Evolutionary conservation across 2,888 invertebrate genomes (phyloP).

Genomic region (Endomychus coccineus): DNA sequence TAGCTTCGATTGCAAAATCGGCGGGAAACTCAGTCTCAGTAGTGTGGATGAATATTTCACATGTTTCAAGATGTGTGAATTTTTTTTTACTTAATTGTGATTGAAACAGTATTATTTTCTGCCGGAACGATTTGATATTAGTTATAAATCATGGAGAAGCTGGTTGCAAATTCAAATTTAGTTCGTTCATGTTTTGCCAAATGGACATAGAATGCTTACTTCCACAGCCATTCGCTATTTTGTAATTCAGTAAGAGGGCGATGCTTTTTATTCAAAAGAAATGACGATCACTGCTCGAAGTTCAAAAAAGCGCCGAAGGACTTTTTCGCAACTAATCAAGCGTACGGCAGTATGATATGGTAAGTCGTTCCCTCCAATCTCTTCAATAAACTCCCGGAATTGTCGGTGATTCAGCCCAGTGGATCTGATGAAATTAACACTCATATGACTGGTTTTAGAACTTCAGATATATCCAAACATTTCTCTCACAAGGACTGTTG

Average conservation of each 20-base stretch:
- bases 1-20: conserved; percentile 26
- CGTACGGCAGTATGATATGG: too few relatives aligned
- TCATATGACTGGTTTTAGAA: too few relatives aligned
- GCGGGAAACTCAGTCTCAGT: conserved; percentile 26
- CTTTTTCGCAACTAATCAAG: conserved; percentile 17
- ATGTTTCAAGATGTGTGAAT: conserved; percentile 26
- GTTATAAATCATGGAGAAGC: conserved; percentile 26
- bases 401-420: too few relatives aligned
- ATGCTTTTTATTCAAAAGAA: conserved; percentile 23
- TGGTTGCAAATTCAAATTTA: conserved; percentile 26
- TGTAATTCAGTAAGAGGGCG: conserved; percentile 20
- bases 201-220: conserved; percentile 26
- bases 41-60: conserved; percentile 25
- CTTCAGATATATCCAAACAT: too few relatives aligned
- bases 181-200: conserved; percentile 23
- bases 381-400: conserved; percentile 6
- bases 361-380: too few relatives aligned
- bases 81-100: conserved; percentile 20
- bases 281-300: conserved; percentile 16
- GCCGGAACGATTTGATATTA: conserved; percentile 23
- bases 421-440: too few relatives aligned
- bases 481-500: too few relatives aligned
- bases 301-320: conserved; percentile 17
- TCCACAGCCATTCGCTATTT: conserved; percentile 26
- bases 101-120: conserved; percentile 21